These are phyloP conservation scores for Nomada ruficornis DNA, from an alignment of 2,888 invertebrate species.

Conservation along the genomic window DNA sequence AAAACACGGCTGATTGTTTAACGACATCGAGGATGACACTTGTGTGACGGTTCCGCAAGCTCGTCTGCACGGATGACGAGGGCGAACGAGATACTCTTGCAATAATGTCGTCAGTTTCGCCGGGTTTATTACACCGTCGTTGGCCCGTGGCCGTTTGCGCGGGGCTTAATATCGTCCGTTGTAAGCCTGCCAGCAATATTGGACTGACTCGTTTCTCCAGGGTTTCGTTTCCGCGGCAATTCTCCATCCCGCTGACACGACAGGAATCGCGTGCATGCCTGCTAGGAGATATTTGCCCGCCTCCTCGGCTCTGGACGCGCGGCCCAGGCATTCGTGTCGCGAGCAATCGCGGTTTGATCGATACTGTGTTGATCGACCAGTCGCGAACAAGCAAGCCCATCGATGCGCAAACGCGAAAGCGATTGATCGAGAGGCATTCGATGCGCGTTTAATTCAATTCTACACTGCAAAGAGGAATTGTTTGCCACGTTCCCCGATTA, in stretches of 20 bases:
- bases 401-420: neutral
- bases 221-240: slow-evolving; percentile 51
- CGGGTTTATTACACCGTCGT: slow-evolving; percentile 59
- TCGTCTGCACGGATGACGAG: slow-evolving; percentile 40
- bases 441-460: neutral
- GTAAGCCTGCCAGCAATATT: slow-evolving; percentile 58
- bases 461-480: too few species aligned
- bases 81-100: slow-evolving; percentile 31
- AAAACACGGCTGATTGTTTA: neutral
- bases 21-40: neutral
- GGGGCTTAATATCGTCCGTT: slow-evolving; percentile 61
- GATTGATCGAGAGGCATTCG: neutral
- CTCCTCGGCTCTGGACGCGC: slow-evolving; percentile 19
- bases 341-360: slow-evolving; percentile 48
- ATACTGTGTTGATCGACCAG: slow-evolving; percentile 24
- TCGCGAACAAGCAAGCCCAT: neutral
- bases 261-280: slow-evolving; percentile 49
- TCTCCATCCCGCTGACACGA: slow-evolving; percentile 52
- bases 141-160: slow-evolving; percentile 39
- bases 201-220: slow-evolving; percentile 32
- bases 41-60: neutral
- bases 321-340: slow-evolving; percentile 48
- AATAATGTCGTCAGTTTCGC: slow-evolving; percentile 59
- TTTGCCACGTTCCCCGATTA: too few species aligned
- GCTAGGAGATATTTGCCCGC: slow-evolving; percentile 44